Base-by-base conservation (phyloP, 2,888 invertebrate species). In the Microctonus brassicae region DNA sequence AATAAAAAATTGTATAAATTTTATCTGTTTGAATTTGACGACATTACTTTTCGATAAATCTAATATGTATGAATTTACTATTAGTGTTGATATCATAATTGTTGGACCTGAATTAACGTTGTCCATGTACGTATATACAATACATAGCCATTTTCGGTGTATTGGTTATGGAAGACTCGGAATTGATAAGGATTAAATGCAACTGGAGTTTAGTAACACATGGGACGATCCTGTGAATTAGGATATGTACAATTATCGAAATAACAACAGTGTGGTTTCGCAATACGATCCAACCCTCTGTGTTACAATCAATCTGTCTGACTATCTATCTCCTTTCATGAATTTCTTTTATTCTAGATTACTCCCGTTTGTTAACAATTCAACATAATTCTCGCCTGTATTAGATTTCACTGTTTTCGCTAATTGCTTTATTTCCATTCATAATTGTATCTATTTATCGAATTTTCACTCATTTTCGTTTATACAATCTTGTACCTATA, bases 241-340 rank as follows among this genome's bases (percentile, higher is more conserved):
- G 17, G 47, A 47, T 34, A 68, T 68, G 53, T 60, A 53, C 34
- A 62, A 69, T 61, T 53, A 62, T 26, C 34, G 69, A 62, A 61
- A 61, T 69, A 61, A 36, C 22, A 52, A 52, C 24, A 47, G 20
- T 22, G 58, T 34, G 60, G 26, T 39, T 36, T 3, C 7, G 7
- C 3, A 29, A 13, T 9, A 4, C 29, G 29, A 2, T 24, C 29
- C 9, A 29, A 57, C 26, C 26, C 57, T 26, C 24, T n/a, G n/a
- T 57, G n/a, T 13, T 29, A 26, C 17, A 13, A 29, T 57, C 29
- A 47, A 20, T 55, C 13, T 55, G 11, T 22, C 55, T 55, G 10
- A 9, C 55, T 24, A 4, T 26, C 22, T 55, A 24, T 55, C 55
- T 10, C 11, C 11, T n/a, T n/a, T 24, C 11, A 53, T 22, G 11